A percentile compares a stretch with the other conserved stretches of the same genome.
phyloP scores from a whole-genome alignment of 2,797 vertebrate species.

The Aphelocoma californica region DNA sequence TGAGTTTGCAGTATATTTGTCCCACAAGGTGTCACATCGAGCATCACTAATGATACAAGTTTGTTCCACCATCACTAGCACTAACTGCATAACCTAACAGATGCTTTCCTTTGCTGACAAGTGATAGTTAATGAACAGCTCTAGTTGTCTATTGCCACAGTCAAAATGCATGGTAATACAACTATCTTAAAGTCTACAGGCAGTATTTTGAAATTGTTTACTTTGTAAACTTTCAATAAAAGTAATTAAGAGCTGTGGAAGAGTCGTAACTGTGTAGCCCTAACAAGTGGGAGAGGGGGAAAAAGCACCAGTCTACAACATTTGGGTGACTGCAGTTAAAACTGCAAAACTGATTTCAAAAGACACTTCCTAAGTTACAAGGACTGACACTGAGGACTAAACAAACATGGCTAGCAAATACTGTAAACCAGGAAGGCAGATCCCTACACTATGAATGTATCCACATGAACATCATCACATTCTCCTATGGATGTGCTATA shows the following conservation, averaged over 20 bases:
- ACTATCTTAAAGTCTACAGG: background rate
- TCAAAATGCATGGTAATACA: background rate
- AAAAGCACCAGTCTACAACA: background rate
- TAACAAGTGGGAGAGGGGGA: background rate
- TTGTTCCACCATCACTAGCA: background rate
- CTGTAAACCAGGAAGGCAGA: background rate
- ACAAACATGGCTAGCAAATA: background rate
- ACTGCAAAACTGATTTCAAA: background rate
- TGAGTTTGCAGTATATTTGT: background rate
- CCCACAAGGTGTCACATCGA: background rate
- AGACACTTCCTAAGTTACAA: background rate
- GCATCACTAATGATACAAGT: background rate
- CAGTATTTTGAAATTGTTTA: background rate
- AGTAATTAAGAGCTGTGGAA: background rate
- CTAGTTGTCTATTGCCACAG: background rate
- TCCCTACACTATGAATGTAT: background rate
- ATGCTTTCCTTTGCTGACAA: background rate
- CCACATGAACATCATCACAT: background rate
- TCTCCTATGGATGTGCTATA: background rate
- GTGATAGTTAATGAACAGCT: background rate
- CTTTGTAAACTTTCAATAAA: constrained; percentile 23
- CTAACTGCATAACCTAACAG: background rate
- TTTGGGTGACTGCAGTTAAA: background rate
- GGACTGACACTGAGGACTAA: background rate
- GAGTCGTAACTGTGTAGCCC: background rate